phyloP scores from a whole-genome alignment of 2,113 vertebrate genomes.

The Vidua macroura region DNA sequence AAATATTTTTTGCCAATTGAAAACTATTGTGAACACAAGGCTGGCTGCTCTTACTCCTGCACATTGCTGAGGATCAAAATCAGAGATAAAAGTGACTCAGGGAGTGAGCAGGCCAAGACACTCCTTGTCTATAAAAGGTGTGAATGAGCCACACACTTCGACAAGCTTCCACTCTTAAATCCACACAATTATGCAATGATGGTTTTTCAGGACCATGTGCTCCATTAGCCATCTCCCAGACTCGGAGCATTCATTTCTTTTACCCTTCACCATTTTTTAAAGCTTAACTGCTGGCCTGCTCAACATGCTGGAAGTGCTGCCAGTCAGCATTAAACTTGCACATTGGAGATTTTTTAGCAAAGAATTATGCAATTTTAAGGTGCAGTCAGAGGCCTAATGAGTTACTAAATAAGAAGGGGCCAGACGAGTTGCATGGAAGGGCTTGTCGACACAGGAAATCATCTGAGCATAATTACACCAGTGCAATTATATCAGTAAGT shows the following conservation, averaged over 20 bases:
- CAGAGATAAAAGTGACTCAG: not conserved
- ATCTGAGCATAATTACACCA: not conserved
- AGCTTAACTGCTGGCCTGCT: not conserved
- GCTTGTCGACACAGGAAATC: constrained; percentile 37
- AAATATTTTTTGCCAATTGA: not conserved
- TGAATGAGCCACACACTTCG: not conserved
- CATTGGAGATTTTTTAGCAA: not conserved
- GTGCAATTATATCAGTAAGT: constrained; percentile 25
- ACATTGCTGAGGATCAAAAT: not conserved
- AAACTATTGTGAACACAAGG: not conserved
- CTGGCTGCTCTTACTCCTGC: not conserved
- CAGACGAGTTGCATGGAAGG: constrained; percentile 12
- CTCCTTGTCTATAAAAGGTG: not conserved
- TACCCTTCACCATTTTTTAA: not conserved
- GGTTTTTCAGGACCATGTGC: not conserved
- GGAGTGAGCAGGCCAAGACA: not conserved
- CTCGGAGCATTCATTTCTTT: not conserved
- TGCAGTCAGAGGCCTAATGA: not conserved
- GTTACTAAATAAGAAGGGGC: constrained; percentile 24
- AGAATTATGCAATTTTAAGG: not conserved
- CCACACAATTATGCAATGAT: not conserved
- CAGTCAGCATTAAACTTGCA: not conserved
- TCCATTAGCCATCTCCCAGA: not conserved
- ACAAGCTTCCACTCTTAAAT: not conserved
- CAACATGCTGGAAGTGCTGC: not conserved